Percentiles rank a stretch among this genome's conserved stretches.
phyloP scores from a whole-genome alignment of 2,113 vertebrate species.

The Oriolus oriolus region DNA sequence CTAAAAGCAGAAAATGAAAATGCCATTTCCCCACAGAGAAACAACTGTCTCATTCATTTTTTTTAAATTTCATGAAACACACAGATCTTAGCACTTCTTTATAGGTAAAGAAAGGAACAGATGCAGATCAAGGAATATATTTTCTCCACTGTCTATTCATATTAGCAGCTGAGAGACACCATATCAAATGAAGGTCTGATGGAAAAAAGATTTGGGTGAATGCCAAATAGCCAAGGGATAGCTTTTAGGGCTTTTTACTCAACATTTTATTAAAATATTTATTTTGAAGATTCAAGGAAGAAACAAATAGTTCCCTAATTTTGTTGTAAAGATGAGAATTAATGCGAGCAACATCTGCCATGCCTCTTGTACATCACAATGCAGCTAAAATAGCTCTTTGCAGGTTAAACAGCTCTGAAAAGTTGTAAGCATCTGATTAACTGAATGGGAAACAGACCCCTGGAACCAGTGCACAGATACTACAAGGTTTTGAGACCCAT shows the following conservation, averaged over 20 bases:
- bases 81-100: background rate
- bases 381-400: background rate
- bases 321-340: background rate
- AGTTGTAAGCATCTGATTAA: background rate
- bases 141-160: background rate
- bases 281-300: background rate
- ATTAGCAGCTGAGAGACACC: background rate
- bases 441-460: background rate
- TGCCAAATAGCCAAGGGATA: background rate
- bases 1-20: background rate
- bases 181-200: background rate
- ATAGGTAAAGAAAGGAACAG: background rate
- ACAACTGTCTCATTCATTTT: background rate
- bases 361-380: background rate
- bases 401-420: background rate
- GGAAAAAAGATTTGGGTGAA: background rate
- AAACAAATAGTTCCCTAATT: background rate
- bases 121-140: background rate
- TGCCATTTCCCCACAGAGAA: background rate
- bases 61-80: background rate
- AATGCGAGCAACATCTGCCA: accelerated
- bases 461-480: background rate
- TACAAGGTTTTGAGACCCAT: background rate
- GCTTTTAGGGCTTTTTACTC: background rate
- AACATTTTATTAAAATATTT: background rate